Conservation (phyloP, 2,113 vertebrate genomes). For the Pteropus alecto region DNA sequence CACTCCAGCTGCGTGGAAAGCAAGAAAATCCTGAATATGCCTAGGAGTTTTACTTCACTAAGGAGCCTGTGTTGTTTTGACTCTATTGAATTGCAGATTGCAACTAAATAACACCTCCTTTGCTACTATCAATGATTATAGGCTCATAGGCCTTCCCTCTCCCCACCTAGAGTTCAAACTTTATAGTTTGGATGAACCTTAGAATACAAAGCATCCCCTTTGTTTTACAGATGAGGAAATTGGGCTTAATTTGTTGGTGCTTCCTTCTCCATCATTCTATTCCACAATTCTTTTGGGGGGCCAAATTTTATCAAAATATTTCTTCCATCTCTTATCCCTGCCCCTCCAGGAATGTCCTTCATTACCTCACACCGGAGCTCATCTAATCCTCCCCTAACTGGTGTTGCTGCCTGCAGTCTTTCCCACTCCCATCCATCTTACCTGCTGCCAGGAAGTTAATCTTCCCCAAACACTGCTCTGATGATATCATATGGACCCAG, state of each 20-base stretch:
- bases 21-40: not conserved
- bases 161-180: not conserved
- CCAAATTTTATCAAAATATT: not conserved
- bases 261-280: not conserved
- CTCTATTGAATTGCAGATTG: not conserved
- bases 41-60: not conserved
- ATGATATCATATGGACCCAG: not conserved
- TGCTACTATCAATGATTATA: not conserved
- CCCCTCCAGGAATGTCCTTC: not conserved
- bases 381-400: not conserved
- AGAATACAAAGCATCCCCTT: not conserved
- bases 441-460: not conserved
- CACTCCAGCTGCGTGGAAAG: not conserved
- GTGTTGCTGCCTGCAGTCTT: not conserved
- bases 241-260: not conserved
- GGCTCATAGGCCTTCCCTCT: accelerated
- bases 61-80: not conserved
- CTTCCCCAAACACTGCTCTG: not conserved
- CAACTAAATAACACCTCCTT: not conserved
- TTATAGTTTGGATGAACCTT: not conserved
- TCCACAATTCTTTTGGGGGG: not conserved
- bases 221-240: not conserved
- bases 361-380: not conserved
- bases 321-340: not conserved
- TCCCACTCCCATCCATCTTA: not conserved